Evolutionary conservation across 2,888 invertebrate species (phyloP).

Genomic region (Phalangium opilio): DNA sequence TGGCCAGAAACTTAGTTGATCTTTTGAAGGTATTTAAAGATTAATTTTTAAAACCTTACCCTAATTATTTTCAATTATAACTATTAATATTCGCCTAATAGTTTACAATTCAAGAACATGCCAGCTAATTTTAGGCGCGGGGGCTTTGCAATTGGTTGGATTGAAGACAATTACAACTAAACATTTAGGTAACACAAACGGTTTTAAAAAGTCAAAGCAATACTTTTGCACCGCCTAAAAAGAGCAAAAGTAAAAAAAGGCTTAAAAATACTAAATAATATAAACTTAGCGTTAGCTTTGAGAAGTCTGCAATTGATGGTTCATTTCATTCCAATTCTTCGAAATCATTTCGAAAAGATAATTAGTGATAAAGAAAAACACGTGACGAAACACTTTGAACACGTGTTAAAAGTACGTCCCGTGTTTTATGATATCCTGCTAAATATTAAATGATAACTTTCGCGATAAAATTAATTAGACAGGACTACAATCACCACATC

Average conservation of each 20-base stretch:
- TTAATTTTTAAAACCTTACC: too few relatives aligned
- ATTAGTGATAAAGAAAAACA: conserved; percentile 28
- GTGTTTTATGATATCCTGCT: not conserved
- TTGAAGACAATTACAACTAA: conserved; percentile 86
- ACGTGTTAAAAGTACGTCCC: conserved; percentile 16
- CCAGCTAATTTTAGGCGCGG: conserved; percentile 89
- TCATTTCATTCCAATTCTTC: conserved; percentile 39
- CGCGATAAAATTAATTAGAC: conserved; percentile 2
- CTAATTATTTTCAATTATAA: too few relatives aligned
- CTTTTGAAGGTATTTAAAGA: conserved; percentile 56
- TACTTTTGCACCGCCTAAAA: not conserved
- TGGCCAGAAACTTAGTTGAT: conserved; percentile 74
- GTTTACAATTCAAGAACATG: conserved; percentile 45
- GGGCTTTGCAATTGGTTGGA: conserved; percentile 86
- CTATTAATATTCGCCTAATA: too few relatives aligned
- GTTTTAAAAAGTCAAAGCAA: not conserved
- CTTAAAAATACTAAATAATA: too few relatives aligned
- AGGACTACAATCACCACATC: conserved; percentile 56
- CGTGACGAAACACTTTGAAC: conserved; percentile 34
- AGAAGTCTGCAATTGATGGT: conserved; percentile 37
- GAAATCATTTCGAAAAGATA: conserved; percentile 30
- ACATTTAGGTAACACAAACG: conserved; percentile 48
- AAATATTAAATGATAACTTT: conserved; percentile 3
- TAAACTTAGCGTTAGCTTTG: conserved; percentile 28
- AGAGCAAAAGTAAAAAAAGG: not conserved